phyloP scores from a whole-genome alignment of 2,888 invertebrate genomes.

The Cecidostiba fungosa region DNA sequence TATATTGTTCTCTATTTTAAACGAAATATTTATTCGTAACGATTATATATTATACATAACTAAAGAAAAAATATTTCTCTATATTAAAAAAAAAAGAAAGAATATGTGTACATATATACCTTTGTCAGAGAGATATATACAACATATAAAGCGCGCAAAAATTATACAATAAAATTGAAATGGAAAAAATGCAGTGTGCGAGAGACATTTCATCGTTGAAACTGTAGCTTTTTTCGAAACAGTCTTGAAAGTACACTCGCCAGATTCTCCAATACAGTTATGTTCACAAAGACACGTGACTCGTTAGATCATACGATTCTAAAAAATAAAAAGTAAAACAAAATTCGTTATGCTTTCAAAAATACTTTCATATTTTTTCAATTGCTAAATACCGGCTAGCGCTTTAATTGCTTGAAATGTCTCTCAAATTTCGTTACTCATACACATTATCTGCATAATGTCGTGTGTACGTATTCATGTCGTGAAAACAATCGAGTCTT shows the following conservation, averaged over 20 bases:
- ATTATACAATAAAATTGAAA: constrained; percentile 41
- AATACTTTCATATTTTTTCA: background rate
- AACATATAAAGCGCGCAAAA: constrained; percentile 37
- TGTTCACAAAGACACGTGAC: background rate
- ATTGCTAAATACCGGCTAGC: background rate
- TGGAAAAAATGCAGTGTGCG: constrained; percentile 9
- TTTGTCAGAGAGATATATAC: constrained; percentile 55
- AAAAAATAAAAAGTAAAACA: background rate
- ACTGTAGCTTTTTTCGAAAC: background rate
- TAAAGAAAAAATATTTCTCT: constrained; percentile 58
- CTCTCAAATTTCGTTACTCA: constrained; percentile 31
- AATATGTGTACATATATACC: constrained; percentile 59
- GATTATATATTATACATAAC: constrained; percentile 50
- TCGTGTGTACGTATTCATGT: constrained; percentile 44
- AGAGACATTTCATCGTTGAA: constrained; percentile 51
- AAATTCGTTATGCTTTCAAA: constrained; percentile 12
- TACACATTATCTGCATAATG: constrained; percentile 37
- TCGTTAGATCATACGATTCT: background rate
- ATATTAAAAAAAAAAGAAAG: constrained; percentile 51
- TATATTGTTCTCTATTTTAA: constrained; percentile 64
- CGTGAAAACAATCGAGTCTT: constrained; percentile 55
- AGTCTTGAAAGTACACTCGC: background rate
- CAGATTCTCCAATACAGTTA: background rate
- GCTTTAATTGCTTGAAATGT: constrained; percentile 54
- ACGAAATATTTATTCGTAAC: constrained; percentile 52